phyloP scores from a whole-genome alignment of 2,888 invertebrate species.

The Hoplodrina ambigua region DNA sequence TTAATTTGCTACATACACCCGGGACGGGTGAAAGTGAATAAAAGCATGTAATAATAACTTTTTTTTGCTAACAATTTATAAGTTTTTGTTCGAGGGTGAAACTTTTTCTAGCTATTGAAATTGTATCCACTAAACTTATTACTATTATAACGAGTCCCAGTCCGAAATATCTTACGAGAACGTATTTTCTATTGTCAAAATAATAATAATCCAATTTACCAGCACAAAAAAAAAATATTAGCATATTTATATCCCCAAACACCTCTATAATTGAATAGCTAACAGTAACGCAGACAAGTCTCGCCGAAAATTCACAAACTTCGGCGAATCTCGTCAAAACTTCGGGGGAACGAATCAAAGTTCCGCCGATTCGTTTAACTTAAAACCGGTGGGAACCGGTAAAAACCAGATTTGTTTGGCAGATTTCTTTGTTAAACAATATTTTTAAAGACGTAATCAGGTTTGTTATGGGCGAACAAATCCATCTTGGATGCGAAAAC shows the following conservation, averaged over 20 bases:
- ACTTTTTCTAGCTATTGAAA: background rate
- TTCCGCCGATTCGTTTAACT: conserved; percentile 69
- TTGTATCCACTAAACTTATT: background rate
- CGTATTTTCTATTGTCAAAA: background rate
- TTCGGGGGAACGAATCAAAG: conserved; percentile 68
- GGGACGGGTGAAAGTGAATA: too few relatives aligned
- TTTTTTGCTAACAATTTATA: background rate
- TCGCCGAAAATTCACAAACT: conserved; percentile 61
- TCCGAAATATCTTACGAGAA: background rate
- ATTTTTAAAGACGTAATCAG: conserved; percentile 71
- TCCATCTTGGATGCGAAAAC: conserved; percentile 48
- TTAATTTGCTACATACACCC: too few relatives aligned
- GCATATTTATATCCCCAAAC: conserved; percentile 59
- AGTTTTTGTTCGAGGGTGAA: background rate
- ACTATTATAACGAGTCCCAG: background rate
- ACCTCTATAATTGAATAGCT: conserved; percentile 63
- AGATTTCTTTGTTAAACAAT: conserved; percentile 71
- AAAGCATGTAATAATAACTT: background rate
- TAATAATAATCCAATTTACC: background rate
- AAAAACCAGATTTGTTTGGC: conserved; percentile 65
- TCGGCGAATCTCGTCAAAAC: conserved; percentile 67
- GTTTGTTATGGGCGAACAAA: conserved; percentile 66
- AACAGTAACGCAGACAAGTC: conserved; percentile 57
- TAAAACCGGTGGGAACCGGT: conserved; percentile 64
- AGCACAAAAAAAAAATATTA: conserved; percentile 35